These are phyloP conservation scores for Brachyalestes nurse DNA, from an alignment of 2,797 vertebrate genomes.

Conservation along the genomic window DNA sequence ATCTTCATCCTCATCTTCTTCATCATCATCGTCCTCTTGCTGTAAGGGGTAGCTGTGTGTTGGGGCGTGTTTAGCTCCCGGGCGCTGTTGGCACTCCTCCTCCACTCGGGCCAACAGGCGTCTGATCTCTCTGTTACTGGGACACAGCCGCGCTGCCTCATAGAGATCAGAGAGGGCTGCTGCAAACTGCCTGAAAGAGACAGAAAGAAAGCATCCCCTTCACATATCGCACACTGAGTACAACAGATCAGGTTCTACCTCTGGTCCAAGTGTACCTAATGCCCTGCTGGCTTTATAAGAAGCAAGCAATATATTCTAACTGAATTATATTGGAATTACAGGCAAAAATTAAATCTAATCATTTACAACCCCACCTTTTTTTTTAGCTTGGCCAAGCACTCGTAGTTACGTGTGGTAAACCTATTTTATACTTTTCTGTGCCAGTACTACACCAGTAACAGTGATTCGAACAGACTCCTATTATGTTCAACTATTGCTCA, in stretches of 20 bases:
- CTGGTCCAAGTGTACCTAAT: not conserved
- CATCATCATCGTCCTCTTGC: constrained; percentile 66
- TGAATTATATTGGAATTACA: not conserved
- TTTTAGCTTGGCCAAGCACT: too few species aligned
- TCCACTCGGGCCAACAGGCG: constrained; percentile 91
- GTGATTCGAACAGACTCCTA: too few species aligned
- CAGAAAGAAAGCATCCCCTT: not conserved
- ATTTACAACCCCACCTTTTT: too few species aligned
- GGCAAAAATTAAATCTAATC: too few species aligned
- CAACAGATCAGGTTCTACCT: not conserved
- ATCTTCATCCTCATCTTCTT: constrained; percentile 62
- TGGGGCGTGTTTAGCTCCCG: constrained; percentile 70
- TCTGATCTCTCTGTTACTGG: constrained; percentile 92
- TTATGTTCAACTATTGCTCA: too few species aligned
- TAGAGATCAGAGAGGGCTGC: constrained; percentile 91
- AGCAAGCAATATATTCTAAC: not conserved
- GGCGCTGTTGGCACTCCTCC: constrained; percentile 90
- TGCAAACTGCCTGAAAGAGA: constrained; percentile 85
- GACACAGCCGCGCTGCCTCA: constrained; percentile 91
- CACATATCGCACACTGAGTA: not conserved
- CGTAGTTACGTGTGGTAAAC: too few species aligned
- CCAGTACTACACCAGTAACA: too few species aligned
- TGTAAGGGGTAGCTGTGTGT: constrained; percentile 75
- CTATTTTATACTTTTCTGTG: too few species aligned
- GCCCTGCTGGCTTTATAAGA: not conserved